phyloP scores from a whole-genome alignment of 1,140 invertebrate genomes.

The Luehdorfia chinensis region DNA sequence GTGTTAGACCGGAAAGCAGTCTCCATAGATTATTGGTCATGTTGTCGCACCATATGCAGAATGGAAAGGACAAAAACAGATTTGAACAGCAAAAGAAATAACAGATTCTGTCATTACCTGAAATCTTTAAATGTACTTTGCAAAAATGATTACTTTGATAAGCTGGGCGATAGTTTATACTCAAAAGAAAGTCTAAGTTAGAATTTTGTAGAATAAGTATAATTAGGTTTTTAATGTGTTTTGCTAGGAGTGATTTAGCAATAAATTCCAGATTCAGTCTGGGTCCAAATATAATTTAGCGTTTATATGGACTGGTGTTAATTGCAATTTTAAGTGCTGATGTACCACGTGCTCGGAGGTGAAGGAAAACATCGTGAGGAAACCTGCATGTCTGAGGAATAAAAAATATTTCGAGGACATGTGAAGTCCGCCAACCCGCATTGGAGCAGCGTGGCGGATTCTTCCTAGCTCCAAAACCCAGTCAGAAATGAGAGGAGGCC shows the following conservation, averaged over 20 bases:
- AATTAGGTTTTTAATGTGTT: no score
- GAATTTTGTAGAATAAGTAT: neutral
- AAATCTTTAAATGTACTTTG: slow-evolving; percentile 57
- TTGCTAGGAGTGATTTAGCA: neutral
- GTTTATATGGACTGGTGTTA: no score
- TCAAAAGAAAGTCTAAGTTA: slow-evolving; percentile 14
- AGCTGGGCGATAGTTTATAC: slow-evolving; percentile 51
- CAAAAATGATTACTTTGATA: slow-evolving; percentile 65
- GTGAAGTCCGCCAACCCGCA: no score
- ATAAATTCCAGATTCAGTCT: neutral
- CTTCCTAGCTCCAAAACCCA: no score
- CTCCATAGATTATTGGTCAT: slow-evolving; percentile 78
- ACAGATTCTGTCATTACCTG: slow-evolving; percentile 81
- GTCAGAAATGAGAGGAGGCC: no score
- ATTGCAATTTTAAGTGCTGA: no score
- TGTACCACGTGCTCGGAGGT: no score
- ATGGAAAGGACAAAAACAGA: slow-evolving; percentile 75
- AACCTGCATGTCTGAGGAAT: no score
- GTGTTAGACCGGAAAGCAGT: slow-evolving; percentile 53
- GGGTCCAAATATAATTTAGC: neutral
- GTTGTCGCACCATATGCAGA: slow-evolving; percentile 77
- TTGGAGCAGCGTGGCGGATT: no score
- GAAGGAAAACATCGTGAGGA: no score
- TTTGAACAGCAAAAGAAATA: slow-evolving; percentile 73
- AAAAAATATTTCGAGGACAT: no score